Conservation (phyloP, 2,113 vertebrate genomes). For the Larimichthys crocea region DNA sequence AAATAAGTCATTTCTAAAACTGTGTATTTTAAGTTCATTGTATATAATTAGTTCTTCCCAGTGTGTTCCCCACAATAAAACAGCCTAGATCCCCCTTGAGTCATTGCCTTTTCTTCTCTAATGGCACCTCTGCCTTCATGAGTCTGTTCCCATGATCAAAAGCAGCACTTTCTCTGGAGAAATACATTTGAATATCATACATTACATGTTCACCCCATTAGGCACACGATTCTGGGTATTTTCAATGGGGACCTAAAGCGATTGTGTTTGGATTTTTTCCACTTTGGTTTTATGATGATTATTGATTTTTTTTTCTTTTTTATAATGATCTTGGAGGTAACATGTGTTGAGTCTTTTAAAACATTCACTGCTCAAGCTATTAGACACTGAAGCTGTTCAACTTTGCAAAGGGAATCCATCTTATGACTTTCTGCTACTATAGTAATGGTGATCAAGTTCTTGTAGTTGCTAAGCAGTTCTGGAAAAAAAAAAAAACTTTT, state of each 20-base stretch:
- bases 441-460: slow-evolving; percentile 55
- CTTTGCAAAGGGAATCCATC: slow-evolving; percentile 11
- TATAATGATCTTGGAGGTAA: slow-evolving; percentile 31
- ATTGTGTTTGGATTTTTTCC: slow-evolving; percentile 32
- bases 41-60: slow-evolving; percentile 33
- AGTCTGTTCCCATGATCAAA: slow-evolving; percentile 56
- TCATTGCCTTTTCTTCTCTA: slow-evolving; percentile 36
- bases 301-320: slow-evolving; percentile 18
- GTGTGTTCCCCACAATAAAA: slow-evolving; percentile 42
- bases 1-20: slow-evolving; percentile 9
- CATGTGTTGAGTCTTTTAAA: slow-evolving; percentile 35
- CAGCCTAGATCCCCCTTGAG: slow-evolving; percentile 14
- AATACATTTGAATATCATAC: slow-evolving; percentile 31
- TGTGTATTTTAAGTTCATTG: slow-evolving; percentile 16
- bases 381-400: slow-evolving; percentile 23
- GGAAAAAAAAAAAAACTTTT: slow-evolving; percentile 22
- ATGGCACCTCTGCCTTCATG: slow-evolving; percentile 39
- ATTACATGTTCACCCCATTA: slow-evolving; percentile 42
- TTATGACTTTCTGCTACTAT: slow-evolving; percentile 54
- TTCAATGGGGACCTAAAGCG: slow-evolving; percentile 35
- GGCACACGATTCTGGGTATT: slow-evolving; percentile 9
- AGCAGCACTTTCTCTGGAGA: slow-evolving; percentile 35
- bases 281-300: slow-evolving; percentile 43
- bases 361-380: slow-evolving; percentile 3
- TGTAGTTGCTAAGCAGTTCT: slow-evolving; percentile 47